phyloP scores from a whole-genome alignment of 2,888 invertebrate species.

The Lomographa bimaculata region DNA sequence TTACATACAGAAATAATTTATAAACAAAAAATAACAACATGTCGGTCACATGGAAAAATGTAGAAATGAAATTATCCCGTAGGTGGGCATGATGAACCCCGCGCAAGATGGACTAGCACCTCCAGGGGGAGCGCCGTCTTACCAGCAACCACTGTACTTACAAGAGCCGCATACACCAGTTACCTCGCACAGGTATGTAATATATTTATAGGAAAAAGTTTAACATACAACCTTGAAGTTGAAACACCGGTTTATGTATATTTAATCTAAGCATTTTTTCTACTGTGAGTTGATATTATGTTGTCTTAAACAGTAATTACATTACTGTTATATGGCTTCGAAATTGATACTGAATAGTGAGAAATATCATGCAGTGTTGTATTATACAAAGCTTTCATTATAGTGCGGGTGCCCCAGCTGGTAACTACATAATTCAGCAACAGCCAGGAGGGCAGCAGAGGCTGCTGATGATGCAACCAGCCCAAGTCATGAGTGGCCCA shows the following conservation, averaged over 20 bases:
- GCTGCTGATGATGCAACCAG: constrained; percentile 81
- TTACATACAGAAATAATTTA: too few relatives aligned
- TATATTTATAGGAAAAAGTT: constrained; percentile 10
- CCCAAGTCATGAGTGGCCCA: constrained; percentile 75
- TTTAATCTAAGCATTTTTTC: too few relatives aligned
- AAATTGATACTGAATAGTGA: too few relatives aligned
- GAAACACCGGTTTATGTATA: too few relatives aligned
- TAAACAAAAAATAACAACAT: background rate
- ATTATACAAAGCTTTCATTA: constrained; percentile 27
- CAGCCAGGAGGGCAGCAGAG: constrained; percentile 82
- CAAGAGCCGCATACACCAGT: constrained; percentile 81
- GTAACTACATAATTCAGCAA: constrained; percentile 84
- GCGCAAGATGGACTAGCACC: constrained; percentile 85
- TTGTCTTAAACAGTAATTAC: too few relatives aligned
- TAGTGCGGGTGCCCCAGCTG: constrained; percentile 81
- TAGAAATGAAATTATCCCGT: constrained; percentile 43
- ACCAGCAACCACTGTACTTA: constrained; percentile 89
- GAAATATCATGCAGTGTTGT: too few relatives aligned
- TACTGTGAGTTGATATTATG: too few relatives aligned
- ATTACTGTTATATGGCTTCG: too few relatives aligned
- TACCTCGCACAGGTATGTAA: constrained; percentile 72
- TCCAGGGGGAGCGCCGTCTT: constrained; percentile 84
- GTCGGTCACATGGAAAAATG: constrained; percentile 8
- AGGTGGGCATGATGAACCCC: constrained; percentile 85
- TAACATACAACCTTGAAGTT: background rate